Base-by-base conservation (phyloP, 2,797 vertebrate species). In the Danio choprae region DNA sequence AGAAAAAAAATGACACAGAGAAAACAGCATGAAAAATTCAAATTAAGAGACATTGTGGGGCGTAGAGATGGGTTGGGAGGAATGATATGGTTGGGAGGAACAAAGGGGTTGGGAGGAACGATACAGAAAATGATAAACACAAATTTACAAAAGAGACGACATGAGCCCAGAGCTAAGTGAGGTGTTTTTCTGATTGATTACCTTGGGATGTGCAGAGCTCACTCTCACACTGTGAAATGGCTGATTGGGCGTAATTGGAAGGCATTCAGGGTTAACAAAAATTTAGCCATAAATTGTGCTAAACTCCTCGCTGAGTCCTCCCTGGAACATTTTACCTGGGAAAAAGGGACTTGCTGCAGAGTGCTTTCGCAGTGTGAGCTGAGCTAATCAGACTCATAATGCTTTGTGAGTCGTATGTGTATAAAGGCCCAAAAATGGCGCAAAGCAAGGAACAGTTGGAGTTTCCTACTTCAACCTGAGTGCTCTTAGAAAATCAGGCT, bases 191-290 rank as follows among this genome's bases (percentile, higher is more conserved):
- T 38, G 56, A 58, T 73, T 84, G 78, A 84, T 84, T 73, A 50
- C 18, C 38, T 56, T 56, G 64, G 62, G 56, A 68, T 38, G 18
- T 10, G 13, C 70, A 41, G 36, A 63, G 55, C 29, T 18, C 22
- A 10, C 50, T 79, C 51, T 64, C 62, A 50, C 41, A 72, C 77
- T 38, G 74, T 13, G 43, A 64, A 62, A 73, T 48, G 43, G 65
- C 81, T 76, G 79, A 84, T 85, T 83, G 71, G 72, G 15, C 11
- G 36, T 77, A 84, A 84, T 82, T 84, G 63, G 36, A 5, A 41
- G 6, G 56, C 46, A 74, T 58, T 83, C 63, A 41, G 59, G 67
- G 74, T 74, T 81, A 69, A 70, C 29, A 77, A 48, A 78, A 72
- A 83, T 70, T n/a, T 64, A 51, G 48, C 70, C 72, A 63, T 40